A percentile compares a stretch with the other conserved stretches of the same genome.
Evolutionary conservation across 2,797 vertebrate species (phyloP).

Genomic region (Pachyuromys duprasi): DNA sequence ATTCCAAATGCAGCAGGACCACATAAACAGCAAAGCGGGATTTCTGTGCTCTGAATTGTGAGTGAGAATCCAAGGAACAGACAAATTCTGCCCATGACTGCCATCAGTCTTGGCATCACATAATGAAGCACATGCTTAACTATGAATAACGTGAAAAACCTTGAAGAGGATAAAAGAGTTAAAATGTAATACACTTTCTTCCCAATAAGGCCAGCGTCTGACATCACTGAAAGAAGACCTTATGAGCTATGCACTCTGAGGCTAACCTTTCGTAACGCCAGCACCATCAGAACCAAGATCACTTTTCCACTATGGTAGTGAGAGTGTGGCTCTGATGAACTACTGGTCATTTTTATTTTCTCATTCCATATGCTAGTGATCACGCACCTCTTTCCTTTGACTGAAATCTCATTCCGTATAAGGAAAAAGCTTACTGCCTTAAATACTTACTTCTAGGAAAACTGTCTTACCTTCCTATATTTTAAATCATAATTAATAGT

Average conservation of each 20-base stretch:
- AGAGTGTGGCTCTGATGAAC: neutral
- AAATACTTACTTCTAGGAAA: conserved; percentile 44
- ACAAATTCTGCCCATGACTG: neutral
- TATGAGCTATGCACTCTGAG: neutral
- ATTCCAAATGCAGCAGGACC: neutral
- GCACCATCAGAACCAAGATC: neutral
- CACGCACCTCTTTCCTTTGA: neutral
- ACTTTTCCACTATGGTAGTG: neutral
- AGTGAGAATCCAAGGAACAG: neutral
- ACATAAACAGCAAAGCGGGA: neutral
- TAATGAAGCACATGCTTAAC: neutral
- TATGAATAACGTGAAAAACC: neutral
- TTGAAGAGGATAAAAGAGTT: neutral
- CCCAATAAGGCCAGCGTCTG: neutral
- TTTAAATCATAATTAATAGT: conserved; percentile 41
- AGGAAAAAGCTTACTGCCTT: conserved; percentile 1
- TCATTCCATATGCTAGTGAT: neutral
- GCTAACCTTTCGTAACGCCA: neutral
- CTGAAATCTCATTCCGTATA: conserved; percentile 23
- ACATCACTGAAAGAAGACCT: neutral
- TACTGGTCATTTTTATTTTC: neutral
- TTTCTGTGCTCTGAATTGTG: neutral
- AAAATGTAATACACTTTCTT: neutral
- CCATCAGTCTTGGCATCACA: neutral
- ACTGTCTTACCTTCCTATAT: neutral